Conservation (phyloP, 1,140 invertebrate species). For the Campoletis sonorensis region DNA sequence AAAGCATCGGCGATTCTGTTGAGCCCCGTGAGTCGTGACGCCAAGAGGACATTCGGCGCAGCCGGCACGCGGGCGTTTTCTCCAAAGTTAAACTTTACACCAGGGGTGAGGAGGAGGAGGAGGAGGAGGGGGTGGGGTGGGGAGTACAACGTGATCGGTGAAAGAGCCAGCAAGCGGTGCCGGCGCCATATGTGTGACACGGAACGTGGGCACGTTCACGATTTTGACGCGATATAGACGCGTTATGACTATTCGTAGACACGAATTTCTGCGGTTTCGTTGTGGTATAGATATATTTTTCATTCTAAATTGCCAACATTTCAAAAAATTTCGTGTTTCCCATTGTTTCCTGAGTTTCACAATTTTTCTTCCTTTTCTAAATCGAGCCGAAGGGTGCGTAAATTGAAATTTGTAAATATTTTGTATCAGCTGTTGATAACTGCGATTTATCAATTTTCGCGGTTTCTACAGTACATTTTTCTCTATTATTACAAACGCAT, state of each 20-base stretch:
- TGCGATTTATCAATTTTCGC: not conserved
- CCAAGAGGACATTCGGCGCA: slow-evolving; percentile 70
- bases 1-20: slow-evolving; percentile 18
- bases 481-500: not conserved
- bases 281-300: not conserved
- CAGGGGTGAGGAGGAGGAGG: slow-evolving; percentile 34
- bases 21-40: slow-evolving; percentile 2
- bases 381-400: not conserved
- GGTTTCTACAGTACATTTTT: not conserved
- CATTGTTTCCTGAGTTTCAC: slow-evolving; percentile 1
- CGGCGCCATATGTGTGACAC: slow-evolving; percentile 35
- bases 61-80: slow-evolving; percentile 64
- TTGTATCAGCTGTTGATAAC: slow-evolving; percentile 11
- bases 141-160: slow-evolving; percentile 63
- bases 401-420: not conserved
- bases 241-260: slow-evolving; percentile 70
- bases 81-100: slow-evolving; percentile 74
- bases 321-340: not conserved
- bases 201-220: slow-evolving; percentile 35
- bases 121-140: too few relatives aligned
- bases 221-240: slow-evolving; percentile 50
- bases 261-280: slow-evolving; percentile 62
- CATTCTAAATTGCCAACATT: not conserved
- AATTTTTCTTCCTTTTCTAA: not conserved
- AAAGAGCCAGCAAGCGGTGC: slow-evolving; percentile 41